Evolutionary conservation across 23 tunicate genomes (phyloP).

Genomic region (Styela plicata): DNA sequence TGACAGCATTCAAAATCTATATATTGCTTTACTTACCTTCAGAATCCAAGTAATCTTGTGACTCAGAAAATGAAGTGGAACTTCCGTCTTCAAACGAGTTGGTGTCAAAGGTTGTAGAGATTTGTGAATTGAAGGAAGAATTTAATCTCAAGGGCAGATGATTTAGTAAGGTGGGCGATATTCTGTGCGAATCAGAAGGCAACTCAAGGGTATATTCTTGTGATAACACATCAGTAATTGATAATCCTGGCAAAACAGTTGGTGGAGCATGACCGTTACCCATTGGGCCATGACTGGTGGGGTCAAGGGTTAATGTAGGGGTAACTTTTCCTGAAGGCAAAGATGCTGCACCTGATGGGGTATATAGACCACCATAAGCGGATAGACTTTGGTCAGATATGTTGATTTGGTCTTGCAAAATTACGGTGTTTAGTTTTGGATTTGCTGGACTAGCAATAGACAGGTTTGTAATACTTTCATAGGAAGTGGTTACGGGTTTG

Average conservation of each 20-base stretch:
- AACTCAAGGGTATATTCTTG: not conserved
- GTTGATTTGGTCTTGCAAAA: not conserved
- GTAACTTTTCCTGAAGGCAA: not conserved
- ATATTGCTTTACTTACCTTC: slow-evolving; percentile 2
- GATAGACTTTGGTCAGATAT: not conserved
- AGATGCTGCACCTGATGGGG: not conserved
- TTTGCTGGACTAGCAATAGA: not conserved
- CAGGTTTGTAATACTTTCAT: not conserved
- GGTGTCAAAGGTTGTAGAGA: not conserved
- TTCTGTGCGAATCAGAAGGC: not conserved
- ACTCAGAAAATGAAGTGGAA: slow-evolving; percentile 4
- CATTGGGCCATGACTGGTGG: not conserved
- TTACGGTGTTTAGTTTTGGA: not conserved
- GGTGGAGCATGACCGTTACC: not conserved
- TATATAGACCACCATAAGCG: not conserved
- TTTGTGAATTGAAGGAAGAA: not conserved
- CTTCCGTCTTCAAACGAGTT: slow-evolving; percentile 14
- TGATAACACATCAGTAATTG: slow-evolving; percentile 19
- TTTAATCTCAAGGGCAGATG: not conserved
- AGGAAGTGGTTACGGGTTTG: not conserved
- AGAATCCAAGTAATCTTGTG: not conserved
- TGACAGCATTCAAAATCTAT: no score
- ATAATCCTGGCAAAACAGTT: slow-evolving; percentile 4
- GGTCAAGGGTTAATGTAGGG: not conserved
- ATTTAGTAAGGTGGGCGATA: not conserved